Conservation (phyloP, 2,888 invertebrate species). For the Dorcus hopei region DNA sequence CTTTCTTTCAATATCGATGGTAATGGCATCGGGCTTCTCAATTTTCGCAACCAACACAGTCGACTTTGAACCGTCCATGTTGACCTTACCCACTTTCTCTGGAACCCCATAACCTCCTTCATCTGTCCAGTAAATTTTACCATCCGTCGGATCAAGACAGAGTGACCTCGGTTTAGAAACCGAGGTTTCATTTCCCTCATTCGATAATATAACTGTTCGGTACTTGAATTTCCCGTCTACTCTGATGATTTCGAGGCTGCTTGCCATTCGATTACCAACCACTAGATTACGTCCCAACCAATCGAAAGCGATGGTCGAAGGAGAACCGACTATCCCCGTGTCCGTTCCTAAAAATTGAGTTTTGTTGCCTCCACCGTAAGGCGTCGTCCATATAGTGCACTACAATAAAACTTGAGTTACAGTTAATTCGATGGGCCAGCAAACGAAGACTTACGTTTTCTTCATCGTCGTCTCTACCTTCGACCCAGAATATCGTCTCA, state of each 20-base stretch:
- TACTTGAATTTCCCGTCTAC: conserved; percentile 82
- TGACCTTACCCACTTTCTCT: conserved; percentile 83
- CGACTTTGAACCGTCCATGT: conserved; percentile 89
- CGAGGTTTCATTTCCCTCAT: conserved; percentile 81
- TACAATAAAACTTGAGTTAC: conserved; percentile 38
- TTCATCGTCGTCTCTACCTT: conserved; percentile 71
- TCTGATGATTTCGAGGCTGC: conserved; percentile 86
- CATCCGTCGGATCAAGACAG: conserved; percentile 88
- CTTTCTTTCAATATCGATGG: conserved; percentile 78
- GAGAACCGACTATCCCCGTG: conserved; percentile 85
- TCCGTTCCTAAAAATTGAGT: conserved; percentile 78
- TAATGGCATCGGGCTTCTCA: conserved; percentile 78
- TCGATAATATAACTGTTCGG: conserved; percentile 81
- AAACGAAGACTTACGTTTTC: conserved; percentile 53
- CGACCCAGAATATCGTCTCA: conserved; percentile 84
- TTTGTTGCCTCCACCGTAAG: conserved; percentile 80
- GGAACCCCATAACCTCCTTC: conserved; percentile 89
- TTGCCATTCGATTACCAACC: conserved; percentile 84
- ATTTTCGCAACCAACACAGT: conserved; percentile 64
- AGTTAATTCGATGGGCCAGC: not conserved
- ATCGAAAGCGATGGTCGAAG: conserved; percentile 90
- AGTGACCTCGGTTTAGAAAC: conserved; percentile 86
- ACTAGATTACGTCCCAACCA: conserved; percentile 95
- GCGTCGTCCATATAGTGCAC: conserved; percentile 82
- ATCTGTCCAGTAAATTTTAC: conserved; percentile 95